A percentile compares a stretch with the other conserved stretches of the same genome.
Evolutionary conservation across 1,140 invertebrate genomes (phyloP).

Genomic region (Oryctes rhinoceros): DNA sequence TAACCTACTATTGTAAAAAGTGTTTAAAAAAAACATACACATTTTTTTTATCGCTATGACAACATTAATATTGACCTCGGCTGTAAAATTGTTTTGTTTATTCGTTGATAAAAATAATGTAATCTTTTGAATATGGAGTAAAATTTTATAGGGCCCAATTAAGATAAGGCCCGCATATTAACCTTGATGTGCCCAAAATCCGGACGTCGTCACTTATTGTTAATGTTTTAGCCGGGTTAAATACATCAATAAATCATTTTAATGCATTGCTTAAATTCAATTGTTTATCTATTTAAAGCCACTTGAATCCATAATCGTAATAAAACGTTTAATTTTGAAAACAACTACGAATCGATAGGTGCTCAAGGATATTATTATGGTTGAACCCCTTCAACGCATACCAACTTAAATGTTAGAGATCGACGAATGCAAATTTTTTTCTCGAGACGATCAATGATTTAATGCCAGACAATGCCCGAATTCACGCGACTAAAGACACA

Average conservation of each 20-base stretch:
- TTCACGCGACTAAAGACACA: too few relatives aligned
- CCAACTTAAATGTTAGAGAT: too few relatives aligned
- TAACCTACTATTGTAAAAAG: constrained; percentile 11
- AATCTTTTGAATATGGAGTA: constrained; percentile 21
- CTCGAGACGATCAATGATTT: too few relatives aligned
- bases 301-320: too few relatives aligned
- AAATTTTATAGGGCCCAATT: constrained; percentile 28
- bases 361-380: too few relatives aligned
- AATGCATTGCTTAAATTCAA: neutral
- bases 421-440: too few relatives aligned
- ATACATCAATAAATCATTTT: constrained; percentile 1
- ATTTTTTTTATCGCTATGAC: constrained; percentile 14
- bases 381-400: too few relatives aligned
- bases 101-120: constrained; percentile 30
- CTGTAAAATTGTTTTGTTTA: constrained; percentile 25
- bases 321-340: too few relatives aligned
- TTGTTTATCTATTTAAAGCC: neutral
- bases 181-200: constrained; percentile 19
- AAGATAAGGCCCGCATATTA: constrained; percentile 24
- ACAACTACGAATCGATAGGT: too few relatives aligned
- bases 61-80: constrained; percentile 20
- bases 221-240: neutral
- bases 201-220: neutral
- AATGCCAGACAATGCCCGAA: too few relatives aligned
- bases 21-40: neutral